A percentile compares a stretch with the other conserved stretches of the same genome.
These are phyloP conservation scores for Chiroxiphia lanceolata DNA, from an alignment of 2,797 vertebrate species.

Conservation along the genomic window DNA sequence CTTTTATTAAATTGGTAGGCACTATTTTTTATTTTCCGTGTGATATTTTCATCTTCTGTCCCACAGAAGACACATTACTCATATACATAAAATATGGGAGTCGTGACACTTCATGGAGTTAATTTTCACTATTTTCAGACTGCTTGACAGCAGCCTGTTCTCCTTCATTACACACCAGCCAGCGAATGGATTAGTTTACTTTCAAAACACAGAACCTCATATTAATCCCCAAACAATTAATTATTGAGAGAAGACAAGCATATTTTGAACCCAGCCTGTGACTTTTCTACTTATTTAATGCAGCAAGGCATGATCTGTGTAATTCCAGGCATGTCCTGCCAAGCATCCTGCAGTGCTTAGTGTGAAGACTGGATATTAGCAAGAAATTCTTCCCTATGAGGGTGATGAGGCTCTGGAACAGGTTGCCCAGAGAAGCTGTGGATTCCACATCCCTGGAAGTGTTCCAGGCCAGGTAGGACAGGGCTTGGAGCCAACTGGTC, in stretches of 20 bases:
- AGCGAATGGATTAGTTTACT: constrained; percentile 10
- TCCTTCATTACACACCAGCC: constrained; percentile 52
- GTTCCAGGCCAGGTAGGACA: accelerated
- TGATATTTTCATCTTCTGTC: constrained; percentile 24
- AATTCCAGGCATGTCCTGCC: neutral
- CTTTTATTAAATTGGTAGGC: constrained; percentile 19
- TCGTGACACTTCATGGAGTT: constrained; percentile 29
- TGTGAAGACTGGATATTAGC: neutral
- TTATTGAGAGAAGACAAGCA: constrained; percentile 36
- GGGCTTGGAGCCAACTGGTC: neutral
- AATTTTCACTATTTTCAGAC: constrained; percentile 55
- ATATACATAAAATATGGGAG: constrained; percentile 39
- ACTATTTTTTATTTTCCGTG: neutral
- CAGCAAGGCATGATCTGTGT: neutral
- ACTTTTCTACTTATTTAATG: neutral
- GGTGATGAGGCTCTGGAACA: neutral
- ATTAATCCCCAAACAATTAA: constrained; percentile 57
- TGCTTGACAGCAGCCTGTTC: constrained; percentile 48
- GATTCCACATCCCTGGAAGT: neutral
- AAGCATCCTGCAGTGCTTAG: neutral
- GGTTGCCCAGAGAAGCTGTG: neutral
- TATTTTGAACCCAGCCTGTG: constrained; percentile 14
- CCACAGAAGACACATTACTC: constrained; percentile 38
- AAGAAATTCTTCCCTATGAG: neutral
- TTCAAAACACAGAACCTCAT: constrained; percentile 42